Conservation (phyloP, 1,140 invertebrate species). For the Odontomachus brunneus region DNA sequence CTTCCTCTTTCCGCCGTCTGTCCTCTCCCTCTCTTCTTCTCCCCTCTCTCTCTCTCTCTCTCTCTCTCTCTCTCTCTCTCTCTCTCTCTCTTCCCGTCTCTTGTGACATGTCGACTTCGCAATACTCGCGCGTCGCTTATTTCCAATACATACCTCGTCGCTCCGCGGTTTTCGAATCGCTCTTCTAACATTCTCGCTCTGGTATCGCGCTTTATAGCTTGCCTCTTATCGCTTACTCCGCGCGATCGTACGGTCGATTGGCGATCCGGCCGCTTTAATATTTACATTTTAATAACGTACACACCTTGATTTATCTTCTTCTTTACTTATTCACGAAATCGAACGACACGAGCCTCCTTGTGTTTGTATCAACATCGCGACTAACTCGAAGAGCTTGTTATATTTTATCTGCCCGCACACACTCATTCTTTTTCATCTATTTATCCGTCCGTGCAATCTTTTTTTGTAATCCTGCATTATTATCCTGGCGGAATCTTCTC, state of each 20-base stretch:
- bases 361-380: not conserved
- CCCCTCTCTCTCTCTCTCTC: not conserved
- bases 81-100: constrained; percentile 13
- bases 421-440: constrained; percentile 7
- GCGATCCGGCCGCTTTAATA: too few relatives aligned
- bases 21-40: not conserved
- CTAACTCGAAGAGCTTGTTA: not conserved
- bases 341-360: not conserved
- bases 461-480: not conserved
- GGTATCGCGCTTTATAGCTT: not conserved
- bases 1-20: not conserved
- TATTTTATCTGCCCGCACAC: not conserved
- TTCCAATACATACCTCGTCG: constrained; percentile 42
- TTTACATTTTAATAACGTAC: too few relatives aligned
- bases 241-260: not conserved
- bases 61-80: constrained; percentile 22
- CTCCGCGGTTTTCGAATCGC: constrained; percentile 41
- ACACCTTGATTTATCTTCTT: not conserved
- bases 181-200: constrained; percentile 8
- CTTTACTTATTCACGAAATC: not conserved
- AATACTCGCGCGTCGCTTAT: constrained; percentile 49
- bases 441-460: not conserved
- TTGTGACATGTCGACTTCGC: constrained; percentile 60
- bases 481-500: not conserved
- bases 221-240: constrained; percentile 20